phyloP scores from a whole-genome alignment of 2,113 vertebrate genomes.

The Ciconia boyciana region DNA sequence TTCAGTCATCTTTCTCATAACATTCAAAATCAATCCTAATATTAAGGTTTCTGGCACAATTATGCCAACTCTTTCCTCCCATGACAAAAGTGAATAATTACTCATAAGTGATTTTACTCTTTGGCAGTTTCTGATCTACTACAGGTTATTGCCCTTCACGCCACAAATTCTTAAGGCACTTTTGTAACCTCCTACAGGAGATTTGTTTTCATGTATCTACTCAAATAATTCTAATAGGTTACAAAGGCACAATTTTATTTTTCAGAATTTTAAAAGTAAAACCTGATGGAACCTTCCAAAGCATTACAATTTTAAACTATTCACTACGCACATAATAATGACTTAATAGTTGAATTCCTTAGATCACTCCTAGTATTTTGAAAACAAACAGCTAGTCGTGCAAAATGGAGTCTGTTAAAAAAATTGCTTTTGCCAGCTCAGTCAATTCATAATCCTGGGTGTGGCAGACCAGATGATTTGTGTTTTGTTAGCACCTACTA shows the following conservation, averaged over 20 bases:
- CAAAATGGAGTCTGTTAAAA: conserved; percentile 38
- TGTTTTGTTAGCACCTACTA: background rate
- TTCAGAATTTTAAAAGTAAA: background rate
- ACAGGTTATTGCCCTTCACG: background rate
- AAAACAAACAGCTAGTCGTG: background rate
- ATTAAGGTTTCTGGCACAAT: background rate
- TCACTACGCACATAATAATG: background rate
- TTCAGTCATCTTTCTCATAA: background rate
- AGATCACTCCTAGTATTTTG: background rate
- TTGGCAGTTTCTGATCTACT: background rate
- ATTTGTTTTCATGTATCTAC: background rate
- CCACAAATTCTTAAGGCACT: background rate
- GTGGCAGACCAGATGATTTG: background rate
- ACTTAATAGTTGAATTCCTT: background rate
- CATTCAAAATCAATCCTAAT: background rate
- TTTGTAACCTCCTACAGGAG: background rate
- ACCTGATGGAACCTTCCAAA: background rate
- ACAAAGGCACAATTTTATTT: background rate
- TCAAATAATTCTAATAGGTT: background rate
- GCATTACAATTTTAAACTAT: background rate
- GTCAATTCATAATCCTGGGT: background rate
- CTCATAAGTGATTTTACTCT: background rate
- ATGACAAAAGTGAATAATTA: background rate
- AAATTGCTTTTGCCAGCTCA: conserved; percentile 15
- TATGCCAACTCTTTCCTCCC: background rate